Base-by-base conservation (phyloP, 2,113 vertebrate genomes). In the Ceyx cyanopectus region DNA sequence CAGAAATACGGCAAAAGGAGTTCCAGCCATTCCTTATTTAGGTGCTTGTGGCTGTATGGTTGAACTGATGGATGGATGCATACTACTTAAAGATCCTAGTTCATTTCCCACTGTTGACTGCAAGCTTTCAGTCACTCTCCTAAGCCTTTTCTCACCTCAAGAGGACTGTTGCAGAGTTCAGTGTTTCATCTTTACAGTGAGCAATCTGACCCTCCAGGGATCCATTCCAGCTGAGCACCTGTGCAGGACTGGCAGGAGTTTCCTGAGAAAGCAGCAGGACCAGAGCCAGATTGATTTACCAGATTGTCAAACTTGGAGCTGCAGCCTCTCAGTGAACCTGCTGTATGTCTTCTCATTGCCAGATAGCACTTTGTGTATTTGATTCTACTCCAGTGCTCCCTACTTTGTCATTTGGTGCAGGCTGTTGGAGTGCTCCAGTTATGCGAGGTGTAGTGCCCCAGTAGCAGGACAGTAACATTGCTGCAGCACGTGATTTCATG, bases 151-250 rank as follows among this genome's bases (percentile, higher is more conserved):
- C 58, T 92, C 17, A 60, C 51, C 66, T 74, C 13, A 60, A 41
- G 23, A 45, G 24, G 54, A 24, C 73, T 23, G 30, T 63, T 85
- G 24, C 68, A 61, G 48, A 45, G 26, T 62, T 41, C 41, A 12
- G 3, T 15, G 16, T 76, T 69, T 62, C 3, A 1, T 34, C 22
- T 68, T 80, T 24, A 37, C 16, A 68, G 56, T 0, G 10, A 20
- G 14, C 14, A 21, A 22, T 68, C n/a, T 62, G 29, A 11, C 30
- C 10, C 41, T 57, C 6, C 22, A 14, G 30, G 26, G 56, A 57
- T 24, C 12, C 4, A 5, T 74, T 68, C 3, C 3, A 56, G 61
- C 24, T 0, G 1, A 56, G 62, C 41, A 37, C 12, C 29, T 30
- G 7, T 15, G 46, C 10, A 27, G 54, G 14, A 56, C 16, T 43